Evolutionary conservation across 2,888 invertebrate genomes (phyloP), one percentile per base, ranked within the genome.

Genomic region (Dorcus parallelipipedus): DNA sequence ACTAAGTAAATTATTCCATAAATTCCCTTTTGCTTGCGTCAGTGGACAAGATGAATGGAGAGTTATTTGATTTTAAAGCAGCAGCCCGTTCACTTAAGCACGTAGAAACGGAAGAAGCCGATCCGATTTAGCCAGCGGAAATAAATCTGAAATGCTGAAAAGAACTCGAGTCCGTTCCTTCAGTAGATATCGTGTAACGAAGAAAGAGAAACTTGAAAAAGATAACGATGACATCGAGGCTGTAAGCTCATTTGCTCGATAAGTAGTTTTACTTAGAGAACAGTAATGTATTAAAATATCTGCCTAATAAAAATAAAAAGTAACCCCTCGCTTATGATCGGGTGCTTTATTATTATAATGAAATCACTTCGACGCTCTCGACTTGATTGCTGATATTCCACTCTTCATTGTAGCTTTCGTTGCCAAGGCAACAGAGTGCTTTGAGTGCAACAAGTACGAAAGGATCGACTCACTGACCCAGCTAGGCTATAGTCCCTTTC

Each of bases 381-480:
- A 41, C n/a, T 52, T 57, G 57, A 57, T 57, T 23, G 57, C 48
- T 53, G 53, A 57, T 57, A 52, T 53, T 52, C 50, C 10, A 26
- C 49, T 60, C 61, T 62, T 61, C 60, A 65, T 66, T 62, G 63
- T 64, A 59, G 62, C 63, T 60, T 58, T 50, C 64, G 67, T 67
- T 63, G 53, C 65, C 64, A 55, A 54, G 67, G 65, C 53, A 59
- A 67, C 67, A 66, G 65, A 67, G 67, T 67, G 67, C 64, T 56
- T 58, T 38, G 53, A 48, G 60, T 61, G 66, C 66, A 66, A 66
- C 67, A 67, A 67, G 67, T 66, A 66, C 64, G 60, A 57, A 54
- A 53, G 52, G 62, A 62, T 52, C 17, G 57, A 52, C 49, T 60
- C 55, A 59, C 58, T 61, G 63, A 63, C 64, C 65, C 56, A 63